Percentiles rank a stretch among this genome's conserved stretches.
phyloP scores from a whole-genome alignment of 2,113 vertebrate species.

The Arenaria interpres region DNA sequence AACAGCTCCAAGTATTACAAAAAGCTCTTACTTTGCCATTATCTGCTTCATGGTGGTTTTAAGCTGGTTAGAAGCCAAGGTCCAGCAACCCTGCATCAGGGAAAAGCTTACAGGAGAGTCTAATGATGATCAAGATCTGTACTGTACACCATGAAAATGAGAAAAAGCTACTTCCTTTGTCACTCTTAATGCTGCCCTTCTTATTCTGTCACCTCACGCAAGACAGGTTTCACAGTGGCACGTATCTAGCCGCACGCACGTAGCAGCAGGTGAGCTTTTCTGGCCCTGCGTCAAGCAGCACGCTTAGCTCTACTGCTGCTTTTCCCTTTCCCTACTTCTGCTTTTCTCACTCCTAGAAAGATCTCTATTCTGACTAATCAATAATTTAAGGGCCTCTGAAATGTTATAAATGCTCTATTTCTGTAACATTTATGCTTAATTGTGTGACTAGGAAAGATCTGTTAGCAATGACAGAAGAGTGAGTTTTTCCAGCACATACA shows the following conservation, averaged over 20 bases:
- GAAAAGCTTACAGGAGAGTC: background rate
- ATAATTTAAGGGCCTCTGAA: background rate
- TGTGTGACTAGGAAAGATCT: background rate
- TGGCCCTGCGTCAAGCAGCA: background rate
- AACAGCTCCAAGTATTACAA: background rate
- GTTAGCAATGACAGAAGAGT: background rate
- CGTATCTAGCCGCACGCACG: background rate
- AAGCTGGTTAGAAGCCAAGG: background rate
- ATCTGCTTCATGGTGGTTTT: background rate
- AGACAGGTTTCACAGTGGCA: background rate
- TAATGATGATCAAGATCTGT: background rate
- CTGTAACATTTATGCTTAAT: background rate
- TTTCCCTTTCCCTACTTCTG: background rate
- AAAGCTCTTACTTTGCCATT: background rate
- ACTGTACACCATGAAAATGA: background rate
- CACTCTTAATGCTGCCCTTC: background rate
- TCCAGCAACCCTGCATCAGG: background rate
- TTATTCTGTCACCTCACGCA: background rate
- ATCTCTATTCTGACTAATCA: background rate
- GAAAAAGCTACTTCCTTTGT: background rate
- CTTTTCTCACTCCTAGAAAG: background rate
- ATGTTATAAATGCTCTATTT: background rate
- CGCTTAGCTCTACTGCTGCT: background rate
- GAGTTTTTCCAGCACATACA: background rate
- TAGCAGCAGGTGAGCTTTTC: background rate